These are phyloP conservation scores for Gasterosteus aculeatus DNA, from an alignment of 2,113 vertebrate genomes.

Conservation along the genomic window DNA sequence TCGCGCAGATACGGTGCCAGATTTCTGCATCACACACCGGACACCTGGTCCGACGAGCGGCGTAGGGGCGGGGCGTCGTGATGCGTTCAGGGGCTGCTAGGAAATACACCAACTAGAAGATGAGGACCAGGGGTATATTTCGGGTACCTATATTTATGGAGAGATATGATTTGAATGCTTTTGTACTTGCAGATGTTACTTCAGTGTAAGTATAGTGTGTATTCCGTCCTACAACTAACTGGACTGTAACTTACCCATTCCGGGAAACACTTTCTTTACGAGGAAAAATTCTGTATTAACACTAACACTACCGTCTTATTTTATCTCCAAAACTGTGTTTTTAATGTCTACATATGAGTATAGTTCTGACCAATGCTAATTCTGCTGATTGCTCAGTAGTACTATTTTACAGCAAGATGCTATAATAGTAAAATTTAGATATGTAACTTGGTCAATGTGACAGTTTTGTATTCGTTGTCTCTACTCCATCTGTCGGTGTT, in stretches of 20 bases:
- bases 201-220: background rate
- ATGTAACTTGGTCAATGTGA: background rate
- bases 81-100: constrained; percentile 24
- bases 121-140: too few species aligned
- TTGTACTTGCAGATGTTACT: background rate
- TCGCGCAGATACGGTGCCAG: background rate
- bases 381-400: background rate
- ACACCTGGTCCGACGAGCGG: constrained; percentile 51
- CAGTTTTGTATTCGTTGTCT: background rate
- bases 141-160: background rate
- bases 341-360: background rate
- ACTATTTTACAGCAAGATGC: background rate
- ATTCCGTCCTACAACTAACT: background rate
- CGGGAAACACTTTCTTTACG: background rate
- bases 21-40: constrained; percentile 37
- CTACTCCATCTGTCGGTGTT: background rate
- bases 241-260: background rate
- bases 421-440: too few species aligned
- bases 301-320: background rate
- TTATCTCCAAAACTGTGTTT: background rate
- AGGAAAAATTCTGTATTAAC: background rate
- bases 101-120: background rate
- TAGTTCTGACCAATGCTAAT: background rate
- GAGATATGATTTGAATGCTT: background rate
- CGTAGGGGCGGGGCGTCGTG: constrained; percentile 58